Base-by-base conservation (phyloP, 2,888 invertebrate genomes). In the Diplolepis rosae region DNA sequence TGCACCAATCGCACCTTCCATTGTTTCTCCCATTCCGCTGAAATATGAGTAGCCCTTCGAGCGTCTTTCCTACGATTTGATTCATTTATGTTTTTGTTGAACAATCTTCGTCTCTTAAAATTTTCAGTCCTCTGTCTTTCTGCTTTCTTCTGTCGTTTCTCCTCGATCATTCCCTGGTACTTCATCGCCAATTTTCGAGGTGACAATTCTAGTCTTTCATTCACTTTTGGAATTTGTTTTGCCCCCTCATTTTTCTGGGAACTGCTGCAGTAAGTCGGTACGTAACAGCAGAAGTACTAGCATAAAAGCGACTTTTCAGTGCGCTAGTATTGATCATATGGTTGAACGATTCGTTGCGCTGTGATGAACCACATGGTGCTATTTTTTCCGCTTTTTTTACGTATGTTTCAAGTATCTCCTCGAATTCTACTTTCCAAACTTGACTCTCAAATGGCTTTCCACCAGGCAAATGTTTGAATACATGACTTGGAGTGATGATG, bases 291-390 rank as follows among this genome's bases (percentile, higher is more conserved):
- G 52, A 35, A 27, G 70, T 61, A 15, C 54, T 39, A 22, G 71
- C 67, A 45, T 73, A 75, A 61, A 48, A 68, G 11, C 66, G 35
- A 52, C 32, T 68, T 56, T 75, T 75, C 3, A 67, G 73, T 11
- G 70, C 65, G 28, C 68, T 48, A n/a, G 45, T 71, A 6, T 66
- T 48, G 15, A 56, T 30, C 50, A 71, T 68, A 11, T 51, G 68
- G 48, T 77, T 73, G n/a, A 73, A 69, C 2, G 66, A 70, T 22
- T 77, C 76, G 51, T 77, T 76, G 15, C 15, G 48, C 61, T 76
- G 71, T 27, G 70, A 74, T 3, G 77, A 77, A 9, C 69, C 77
- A 65, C 73, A 45, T n/a, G 73, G 71, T 27, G 70, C 72, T 32
- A 74, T 72, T 48, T 68, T 68, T 1, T 66, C 56, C 6, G 66